phyloP scores from a whole-genome alignment of 2,113 vertebrate species.

The Rhinogobius similis region DNA sequence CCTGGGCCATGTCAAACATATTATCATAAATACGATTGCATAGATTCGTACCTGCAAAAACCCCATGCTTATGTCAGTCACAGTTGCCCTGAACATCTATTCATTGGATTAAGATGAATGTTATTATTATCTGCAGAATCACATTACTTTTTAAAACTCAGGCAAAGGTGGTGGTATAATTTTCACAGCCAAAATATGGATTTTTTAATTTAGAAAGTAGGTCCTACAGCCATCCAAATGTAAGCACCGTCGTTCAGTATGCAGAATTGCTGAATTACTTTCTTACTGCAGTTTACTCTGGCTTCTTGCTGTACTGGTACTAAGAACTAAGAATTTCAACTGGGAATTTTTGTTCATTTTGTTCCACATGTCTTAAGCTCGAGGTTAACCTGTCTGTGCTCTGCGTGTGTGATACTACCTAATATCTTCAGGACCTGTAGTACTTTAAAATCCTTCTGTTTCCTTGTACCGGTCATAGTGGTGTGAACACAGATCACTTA shows the following conservation, averaged over 20 bases:
- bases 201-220: not conserved
- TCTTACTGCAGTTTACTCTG: slow-evolving; percentile 15
- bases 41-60: not conserved
- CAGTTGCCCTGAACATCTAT: not conserved
- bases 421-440: slow-evolving; percentile 26
- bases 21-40: not conserved
- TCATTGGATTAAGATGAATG: not conserved
- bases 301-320: slow-evolving; percentile 13
- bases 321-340: not conserved
- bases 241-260: slow-evolving; percentile 10
- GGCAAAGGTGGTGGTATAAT: not conserved
- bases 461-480: slow-evolving; percentile 44
- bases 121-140: not conserved
- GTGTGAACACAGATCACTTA: slow-evolving; percentile 38
- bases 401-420: slow-evolving; percentile 42
- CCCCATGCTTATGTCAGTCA: not conserved
- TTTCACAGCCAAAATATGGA: not conserved
- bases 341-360: slow-evolving; percentile 3
- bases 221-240: not conserved
- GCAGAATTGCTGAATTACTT: not conserved
- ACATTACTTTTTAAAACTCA: not conserved
- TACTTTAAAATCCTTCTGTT: slow-evolving; percentile 13
- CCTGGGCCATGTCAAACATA: no score
- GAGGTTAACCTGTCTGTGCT: slow-evolving; percentile 32
- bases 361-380: slow-evolving; percentile 58